phyloP scores from a whole-genome alignment of 2,888 invertebrate genomes.

The Colletes collaris region DNA sequence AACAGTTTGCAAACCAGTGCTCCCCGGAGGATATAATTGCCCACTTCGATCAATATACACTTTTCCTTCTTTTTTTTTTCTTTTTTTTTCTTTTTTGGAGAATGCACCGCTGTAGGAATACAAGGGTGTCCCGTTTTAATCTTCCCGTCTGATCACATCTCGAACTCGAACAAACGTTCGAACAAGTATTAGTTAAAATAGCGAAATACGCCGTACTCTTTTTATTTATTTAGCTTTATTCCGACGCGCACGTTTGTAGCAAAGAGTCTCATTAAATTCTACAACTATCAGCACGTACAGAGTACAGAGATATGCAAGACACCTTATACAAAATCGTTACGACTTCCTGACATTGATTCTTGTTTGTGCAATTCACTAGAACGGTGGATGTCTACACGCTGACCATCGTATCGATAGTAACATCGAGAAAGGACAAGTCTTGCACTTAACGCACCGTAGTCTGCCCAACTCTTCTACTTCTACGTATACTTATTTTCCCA shows the following conservation, averaged over 20 bases:
- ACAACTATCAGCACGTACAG: conserved; percentile 3
- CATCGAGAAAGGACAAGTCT: not conserved
- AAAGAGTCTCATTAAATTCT: conserved; percentile 6
- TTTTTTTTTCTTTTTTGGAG: not conserved
- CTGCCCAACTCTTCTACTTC: not conserved
- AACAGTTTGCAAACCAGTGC: not conserved
- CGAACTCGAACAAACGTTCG: no score
- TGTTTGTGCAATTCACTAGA: conserved; percentile 7
- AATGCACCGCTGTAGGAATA: no score
- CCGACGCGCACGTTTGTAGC: conserved; percentile 19
- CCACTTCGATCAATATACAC: not conserved
- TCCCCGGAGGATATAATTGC: not conserved
- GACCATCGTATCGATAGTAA: not conserved
- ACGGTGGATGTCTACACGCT: conserved; percentile 2
- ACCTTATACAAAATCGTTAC: conserved; percentile 12
- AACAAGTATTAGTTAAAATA: no score
- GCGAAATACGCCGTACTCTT: conserved; percentile 38
- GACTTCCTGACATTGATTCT: not conserved
- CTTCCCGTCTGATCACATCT: no score
- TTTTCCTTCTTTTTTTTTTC: no score
- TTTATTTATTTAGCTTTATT: conserved; percentile 20
- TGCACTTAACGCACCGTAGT: not conserved
- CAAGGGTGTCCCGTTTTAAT: no score
- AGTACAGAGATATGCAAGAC: conserved; percentile 14
- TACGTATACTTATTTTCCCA: not conserved